Percentiles rank a stretch among this genome's conserved stretches.
phyloP scores from a whole-genome alignment of 2,797 vertebrate genomes.

The Sus cebifrons region DNA sequence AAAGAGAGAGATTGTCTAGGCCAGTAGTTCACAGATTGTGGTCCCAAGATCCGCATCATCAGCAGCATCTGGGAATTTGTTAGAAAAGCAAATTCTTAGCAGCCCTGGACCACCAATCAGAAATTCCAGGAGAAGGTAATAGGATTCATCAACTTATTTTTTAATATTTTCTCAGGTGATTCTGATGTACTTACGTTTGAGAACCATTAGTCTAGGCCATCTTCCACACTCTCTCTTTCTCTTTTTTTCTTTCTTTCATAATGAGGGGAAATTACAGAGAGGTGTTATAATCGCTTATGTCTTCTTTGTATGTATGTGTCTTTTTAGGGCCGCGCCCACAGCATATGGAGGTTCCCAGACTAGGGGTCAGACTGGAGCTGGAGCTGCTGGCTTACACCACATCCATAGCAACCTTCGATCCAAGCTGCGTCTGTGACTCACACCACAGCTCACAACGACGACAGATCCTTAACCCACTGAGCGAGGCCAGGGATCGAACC shows the following conservation, averaged over 20 bases:
- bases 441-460: too few relatives aligned
- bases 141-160: not conserved
- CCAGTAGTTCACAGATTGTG: not conserved
- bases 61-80: not conserved
- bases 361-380: too few relatives aligned
- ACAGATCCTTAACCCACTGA: too few relatives aligned
- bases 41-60: not conserved
- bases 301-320: not conserved
- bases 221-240: too few relatives aligned
- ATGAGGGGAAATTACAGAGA: not conserved
- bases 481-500: too few relatives aligned
- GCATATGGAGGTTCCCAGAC: too few relatives aligned
- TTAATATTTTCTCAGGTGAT: not conserved
- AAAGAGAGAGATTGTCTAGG: not conserved
- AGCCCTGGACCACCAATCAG: not conserved
- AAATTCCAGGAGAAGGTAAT: not conserved
- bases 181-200: not conserved
- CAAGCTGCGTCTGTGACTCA: too few relatives aligned
- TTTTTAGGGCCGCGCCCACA: too few relatives aligned
- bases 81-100: not conserved
- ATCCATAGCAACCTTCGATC: too few relatives aligned
- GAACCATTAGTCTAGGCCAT: not conserved
- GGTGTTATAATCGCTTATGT: not conserved
- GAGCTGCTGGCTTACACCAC: too few relatives aligned
- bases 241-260: not conserved